Conservation (phyloP, 2,113 vertebrate genomes). For the Chaetorhynchus papuensis region DNA sequence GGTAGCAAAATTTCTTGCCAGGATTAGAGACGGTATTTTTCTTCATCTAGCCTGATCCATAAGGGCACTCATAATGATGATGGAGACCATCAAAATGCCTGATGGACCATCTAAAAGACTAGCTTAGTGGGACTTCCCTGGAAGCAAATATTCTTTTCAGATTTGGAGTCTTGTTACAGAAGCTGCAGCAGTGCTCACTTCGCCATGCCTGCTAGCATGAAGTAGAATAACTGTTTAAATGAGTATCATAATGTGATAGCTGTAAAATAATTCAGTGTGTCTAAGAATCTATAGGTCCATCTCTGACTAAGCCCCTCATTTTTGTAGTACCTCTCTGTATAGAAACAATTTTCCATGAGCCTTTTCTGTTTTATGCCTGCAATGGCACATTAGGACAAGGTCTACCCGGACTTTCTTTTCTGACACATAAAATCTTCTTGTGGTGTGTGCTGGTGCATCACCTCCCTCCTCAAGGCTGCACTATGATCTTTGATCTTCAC, state of each 20-base stretch:
- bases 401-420: background rate
- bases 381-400: background rate
- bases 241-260: background rate
- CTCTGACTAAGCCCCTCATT: background rate
- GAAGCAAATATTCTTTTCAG: background rate
- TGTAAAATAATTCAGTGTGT: background rate
- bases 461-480: background rate
- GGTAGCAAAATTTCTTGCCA: background rate
- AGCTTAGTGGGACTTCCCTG: background rate
- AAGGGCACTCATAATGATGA: background rate
- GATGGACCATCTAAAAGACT: background rate
- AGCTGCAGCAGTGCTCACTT: background rate
- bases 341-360: background rate
- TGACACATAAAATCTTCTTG: background rate
- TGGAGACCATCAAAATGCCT: background rate
- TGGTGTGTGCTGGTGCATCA: background rate
- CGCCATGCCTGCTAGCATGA: background rate
- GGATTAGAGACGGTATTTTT: background rate
- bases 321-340: background rate
- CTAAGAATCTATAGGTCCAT: background rate
- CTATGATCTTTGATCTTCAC: background rate
- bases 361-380: background rate
- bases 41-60: background rate
- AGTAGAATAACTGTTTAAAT: background rate
- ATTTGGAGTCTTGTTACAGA: background rate